These are phyloP conservation scores for Cheirogaleus medius DNA, from an alignment of 2,113 vertebrate species.

Conservation along the genomic window DNA sequence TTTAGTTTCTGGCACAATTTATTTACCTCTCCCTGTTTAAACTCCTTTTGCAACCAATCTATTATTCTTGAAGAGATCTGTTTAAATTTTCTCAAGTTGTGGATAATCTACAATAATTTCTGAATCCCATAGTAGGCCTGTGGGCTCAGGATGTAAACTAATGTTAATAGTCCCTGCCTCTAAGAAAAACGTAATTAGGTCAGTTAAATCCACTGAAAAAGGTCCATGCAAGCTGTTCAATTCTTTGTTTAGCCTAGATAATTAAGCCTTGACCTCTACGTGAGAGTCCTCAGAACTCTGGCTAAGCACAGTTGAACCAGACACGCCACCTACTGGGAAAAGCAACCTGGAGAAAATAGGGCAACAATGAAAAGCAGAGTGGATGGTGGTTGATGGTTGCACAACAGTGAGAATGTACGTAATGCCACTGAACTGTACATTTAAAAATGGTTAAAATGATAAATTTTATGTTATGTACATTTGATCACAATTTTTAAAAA, in stretches of 20 bases:
- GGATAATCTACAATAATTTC: background rate
- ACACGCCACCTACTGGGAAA: background rate
- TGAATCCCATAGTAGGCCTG: background rate
- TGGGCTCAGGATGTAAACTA: background rate
- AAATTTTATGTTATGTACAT: background rate
- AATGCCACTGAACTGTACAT: background rate
- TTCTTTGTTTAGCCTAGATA: background rate
- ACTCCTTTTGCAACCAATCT: background rate
- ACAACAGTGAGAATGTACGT: background rate
- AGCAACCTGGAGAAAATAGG: background rate
- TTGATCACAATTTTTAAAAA: background rate
- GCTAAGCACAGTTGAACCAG: background rate
- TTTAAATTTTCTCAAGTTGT: background rate
- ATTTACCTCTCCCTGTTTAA: background rate
- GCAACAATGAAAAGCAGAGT: background rate
- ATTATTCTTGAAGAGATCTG: background rate
- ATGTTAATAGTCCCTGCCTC: background rate
- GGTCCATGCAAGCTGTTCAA: background rate
- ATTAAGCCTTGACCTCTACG: background rate
- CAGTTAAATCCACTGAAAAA: background rate
- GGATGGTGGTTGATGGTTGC: background rate
- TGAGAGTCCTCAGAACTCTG: background rate
- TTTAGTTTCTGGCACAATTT: background rate
- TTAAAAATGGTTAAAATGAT: background rate
- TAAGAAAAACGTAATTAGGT: constrained; percentile 22